These are phyloP conservation scores for Takifugu ocellatus DNA, from an alignment of 2,797 vertebrate species.

Conservation along the genomic window DNA sequence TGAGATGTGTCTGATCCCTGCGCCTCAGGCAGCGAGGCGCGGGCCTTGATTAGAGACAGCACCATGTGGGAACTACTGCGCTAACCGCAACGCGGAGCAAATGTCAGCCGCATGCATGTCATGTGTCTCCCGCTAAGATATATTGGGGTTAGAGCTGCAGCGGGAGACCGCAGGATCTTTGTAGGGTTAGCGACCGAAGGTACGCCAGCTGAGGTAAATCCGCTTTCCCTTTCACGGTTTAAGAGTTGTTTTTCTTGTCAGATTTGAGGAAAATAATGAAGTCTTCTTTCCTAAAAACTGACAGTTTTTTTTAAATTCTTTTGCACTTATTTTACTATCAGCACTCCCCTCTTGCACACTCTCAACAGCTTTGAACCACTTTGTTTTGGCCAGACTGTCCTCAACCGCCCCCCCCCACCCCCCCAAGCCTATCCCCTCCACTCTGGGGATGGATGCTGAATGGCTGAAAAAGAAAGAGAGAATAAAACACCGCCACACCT, in stretches of 20 bases:
- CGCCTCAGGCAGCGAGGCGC: conserved; percentile 73
- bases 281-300: too few relatives aligned
- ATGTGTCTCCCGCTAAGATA: conserved; percentile 59
- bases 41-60: conserved; percentile 82
- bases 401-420: conserved; percentile 1
- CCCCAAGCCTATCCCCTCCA: conserved; percentile 13
- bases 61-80: conserved; percentile 79
- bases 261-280: too few relatives aligned
- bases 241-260: neutral
- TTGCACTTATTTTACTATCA: neutral
- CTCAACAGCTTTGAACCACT: too few relatives aligned
- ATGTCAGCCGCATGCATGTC: conserved; percentile 64
- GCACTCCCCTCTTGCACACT: neutral
- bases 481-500: conserved; percentile 71
- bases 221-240: conserved; percentile 40
- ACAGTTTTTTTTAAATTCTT: neutral
- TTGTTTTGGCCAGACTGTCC: neutral
- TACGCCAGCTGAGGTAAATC: conserved; percentile 22
- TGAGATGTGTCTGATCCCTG: conserved; percentile 83
- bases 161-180: conserved; percentile 35
- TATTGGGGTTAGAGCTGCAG: conserved; percentile 37
- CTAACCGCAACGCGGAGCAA: conserved; percentile 74
- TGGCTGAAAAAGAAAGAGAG: conserved; percentile 57
- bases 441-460: conserved; percentile 49
- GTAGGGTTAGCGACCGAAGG: conserved; percentile 44